Conservation (phyloP, 2,888 invertebrate species). For the Trichopria drosophilae region DNA sequence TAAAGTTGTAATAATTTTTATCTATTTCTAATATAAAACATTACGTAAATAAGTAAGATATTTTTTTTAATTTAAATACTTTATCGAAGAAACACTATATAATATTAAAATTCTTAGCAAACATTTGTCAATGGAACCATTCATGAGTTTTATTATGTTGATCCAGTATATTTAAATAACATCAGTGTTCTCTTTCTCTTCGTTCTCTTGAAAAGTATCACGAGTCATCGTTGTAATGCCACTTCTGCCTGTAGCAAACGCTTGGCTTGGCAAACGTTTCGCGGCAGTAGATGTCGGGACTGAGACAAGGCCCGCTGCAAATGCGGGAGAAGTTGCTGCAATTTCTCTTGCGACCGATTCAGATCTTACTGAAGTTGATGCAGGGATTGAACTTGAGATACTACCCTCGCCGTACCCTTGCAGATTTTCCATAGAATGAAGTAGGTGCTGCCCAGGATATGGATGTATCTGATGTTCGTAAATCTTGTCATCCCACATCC, state of each 20-base stretch:
- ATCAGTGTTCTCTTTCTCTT: background rate
- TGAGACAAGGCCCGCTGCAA: constrained; percentile 2
- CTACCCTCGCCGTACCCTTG: constrained; percentile 3
- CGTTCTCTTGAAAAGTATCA: background rate
- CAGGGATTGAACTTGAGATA: constrained; percentile 5
- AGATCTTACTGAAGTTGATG: background rate
- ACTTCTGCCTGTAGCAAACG: background rate
- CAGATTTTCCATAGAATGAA: constrained; percentile 1
- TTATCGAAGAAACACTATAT: too few relatives aligned
- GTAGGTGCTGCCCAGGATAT: constrained; percentile 1
- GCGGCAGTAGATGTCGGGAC: too few relatives aligned
- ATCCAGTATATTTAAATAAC: background rate
- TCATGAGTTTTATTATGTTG: background rate
- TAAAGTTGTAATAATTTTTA: too few relatives aligned
- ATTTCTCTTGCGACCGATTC: constrained; percentile 4
- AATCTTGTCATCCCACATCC: too few relatives aligned
- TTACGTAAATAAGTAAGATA: too few relatives aligned
- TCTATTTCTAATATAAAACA: too few relatives aligned
- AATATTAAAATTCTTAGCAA: too few relatives aligned
- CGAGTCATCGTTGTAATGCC: constrained; percentile 1
- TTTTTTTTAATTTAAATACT: too few relatives aligned
- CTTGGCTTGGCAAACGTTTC: too few relatives aligned
- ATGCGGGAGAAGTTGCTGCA: background rate
- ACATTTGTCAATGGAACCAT: too few relatives aligned
- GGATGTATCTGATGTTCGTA: too few relatives aligned